phyloP scores from a whole-genome alignment of 2,888 invertebrate species.

The Drosophila melanosoma region DNA sequence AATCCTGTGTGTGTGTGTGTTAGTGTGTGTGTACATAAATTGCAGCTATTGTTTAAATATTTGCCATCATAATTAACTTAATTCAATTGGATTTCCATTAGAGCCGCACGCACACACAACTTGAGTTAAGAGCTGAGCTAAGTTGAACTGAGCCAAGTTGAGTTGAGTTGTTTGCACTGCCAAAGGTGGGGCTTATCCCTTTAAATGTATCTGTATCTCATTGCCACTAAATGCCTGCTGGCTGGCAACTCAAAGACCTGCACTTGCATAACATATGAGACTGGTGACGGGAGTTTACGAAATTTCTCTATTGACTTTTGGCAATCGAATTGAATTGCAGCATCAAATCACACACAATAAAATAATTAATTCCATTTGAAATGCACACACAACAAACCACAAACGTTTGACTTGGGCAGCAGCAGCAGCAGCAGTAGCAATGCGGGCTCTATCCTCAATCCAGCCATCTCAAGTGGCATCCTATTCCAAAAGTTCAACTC shows the following conservation, averaged over 20 bases:
- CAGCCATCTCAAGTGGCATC: conserved; percentile 16
- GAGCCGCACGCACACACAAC: conserved; percentile 61
- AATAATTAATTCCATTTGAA: conserved; percentile 81
- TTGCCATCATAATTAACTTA: conserved; percentile 85
- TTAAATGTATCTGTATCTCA: background rate
- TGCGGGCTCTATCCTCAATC: conserved; percentile 54
- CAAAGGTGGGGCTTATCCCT: conserved; percentile 51
- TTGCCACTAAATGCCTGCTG: conserved; percentile 21
- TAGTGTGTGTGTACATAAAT: conserved; percentile 68
- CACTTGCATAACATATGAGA: conserved; percentile 72
- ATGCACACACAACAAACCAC: conserved; percentile 59
- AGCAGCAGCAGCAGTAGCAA: conserved; percentile 9
- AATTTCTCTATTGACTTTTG: conserved; percentile 69
- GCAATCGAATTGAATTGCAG: conserved; percentile 73
- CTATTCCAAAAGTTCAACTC: conserved; percentile 2
- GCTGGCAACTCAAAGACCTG: conserved; percentile 64
- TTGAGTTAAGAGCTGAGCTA: conserved; percentile 17
- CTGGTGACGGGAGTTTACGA: conserved; percentile 35
- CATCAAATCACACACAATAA: conserved; percentile 80
- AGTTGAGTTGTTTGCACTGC: conserved; percentile 72
- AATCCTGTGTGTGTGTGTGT: conserved; percentile 4
- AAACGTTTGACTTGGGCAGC: conserved; percentile 45
- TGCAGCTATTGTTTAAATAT: conserved; percentile 84
- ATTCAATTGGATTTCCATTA: conserved; percentile 85
- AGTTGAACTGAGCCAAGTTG: conserved; percentile 3